Percentiles rank a stretch among this genome's conserved stretches.
These are phyloP conservation scores for Psittacula derbiana DNA, from an alignment of 2,797 vertebrate species.

Conservation along the genomic window DNA sequence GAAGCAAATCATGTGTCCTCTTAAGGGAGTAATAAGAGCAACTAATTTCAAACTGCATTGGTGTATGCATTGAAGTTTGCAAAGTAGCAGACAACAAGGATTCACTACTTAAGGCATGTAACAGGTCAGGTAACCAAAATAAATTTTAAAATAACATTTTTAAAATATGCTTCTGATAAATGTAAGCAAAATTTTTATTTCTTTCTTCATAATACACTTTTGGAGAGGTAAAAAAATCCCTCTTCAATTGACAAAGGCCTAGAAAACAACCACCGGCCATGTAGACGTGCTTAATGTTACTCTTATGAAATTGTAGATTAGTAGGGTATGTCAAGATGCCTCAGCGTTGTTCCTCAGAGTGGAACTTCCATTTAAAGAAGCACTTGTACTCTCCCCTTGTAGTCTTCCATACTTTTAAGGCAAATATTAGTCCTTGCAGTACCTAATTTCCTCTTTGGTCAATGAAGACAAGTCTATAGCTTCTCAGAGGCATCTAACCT, in stretches of 20 bases:
- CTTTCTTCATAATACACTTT: neutral
- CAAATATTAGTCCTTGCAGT: neutral
- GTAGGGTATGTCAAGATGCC: neutral
- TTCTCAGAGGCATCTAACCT: neutral
- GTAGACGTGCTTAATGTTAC: accelerated
- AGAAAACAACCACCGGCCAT: neutral
- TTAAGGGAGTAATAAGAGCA: neutral
- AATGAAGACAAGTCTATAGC: neutral
- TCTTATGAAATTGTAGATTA: neutral
- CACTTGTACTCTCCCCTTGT: neutral
- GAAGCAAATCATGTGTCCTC: neutral
- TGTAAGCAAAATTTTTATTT: neutral
- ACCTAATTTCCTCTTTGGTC: neutral
- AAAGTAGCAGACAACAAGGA: neutral
- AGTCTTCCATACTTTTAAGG: neutral
- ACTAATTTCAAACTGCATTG: neutral
- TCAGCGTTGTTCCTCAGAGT: neutral
- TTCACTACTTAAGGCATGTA: neutral
- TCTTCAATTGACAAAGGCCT: neutral
- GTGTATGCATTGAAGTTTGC: neutral
- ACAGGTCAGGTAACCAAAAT: neutral
- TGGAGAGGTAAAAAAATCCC: neutral
- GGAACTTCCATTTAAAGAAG: neutral
- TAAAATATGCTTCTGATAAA: neutral
- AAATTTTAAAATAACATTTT: neutral